These are phyloP conservation scores for Strix uralensis DNA, from an alignment of 2,113 vertebrate genomes.

Conservation along the genomic window DNA sequence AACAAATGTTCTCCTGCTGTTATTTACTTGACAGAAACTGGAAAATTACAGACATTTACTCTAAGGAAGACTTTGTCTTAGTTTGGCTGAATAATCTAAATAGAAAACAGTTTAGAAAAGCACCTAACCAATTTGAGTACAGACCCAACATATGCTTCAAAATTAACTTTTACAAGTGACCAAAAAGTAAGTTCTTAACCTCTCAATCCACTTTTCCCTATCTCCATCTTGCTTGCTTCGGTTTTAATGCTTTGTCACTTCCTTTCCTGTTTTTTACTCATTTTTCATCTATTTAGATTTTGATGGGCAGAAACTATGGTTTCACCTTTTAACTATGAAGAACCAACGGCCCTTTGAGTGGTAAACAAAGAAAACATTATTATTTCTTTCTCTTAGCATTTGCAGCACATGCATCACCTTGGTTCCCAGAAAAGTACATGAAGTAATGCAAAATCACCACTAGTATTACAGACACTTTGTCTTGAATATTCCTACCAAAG, in stretches of 20 bases:
- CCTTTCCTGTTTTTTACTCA: background rate
- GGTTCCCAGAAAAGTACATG: background rate
- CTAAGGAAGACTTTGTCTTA: conserved; percentile 21
- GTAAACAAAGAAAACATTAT: background rate
- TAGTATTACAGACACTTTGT: background rate
- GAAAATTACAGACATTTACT: conserved; percentile 50
- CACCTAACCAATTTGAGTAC: background rate
- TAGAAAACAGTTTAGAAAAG: conserved; percentile 20
- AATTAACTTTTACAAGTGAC: background rate
- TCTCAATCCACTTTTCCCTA: background rate
- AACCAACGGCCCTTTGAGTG: background rate
- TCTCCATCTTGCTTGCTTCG: background rate
- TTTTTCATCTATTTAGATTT: background rate
- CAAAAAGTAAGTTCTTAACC: background rate
- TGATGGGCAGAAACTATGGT: background rate
- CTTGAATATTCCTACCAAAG: background rate
- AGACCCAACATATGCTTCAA: background rate
- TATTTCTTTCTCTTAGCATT: background rate
- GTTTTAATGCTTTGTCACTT: background rate
- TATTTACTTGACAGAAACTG: conserved; percentile 59
- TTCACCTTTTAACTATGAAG: background rate
- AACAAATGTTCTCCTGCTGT: conserved; percentile 57
- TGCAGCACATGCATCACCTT: background rate
- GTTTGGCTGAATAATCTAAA: conserved; percentile 19
- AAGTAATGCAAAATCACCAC: background rate